Evolutionary conservation across 2,113 vertebrate species (phyloP), one percentile per base, ranked within the genome.

Genomic region (Oryzias curvinotus): DNA sequence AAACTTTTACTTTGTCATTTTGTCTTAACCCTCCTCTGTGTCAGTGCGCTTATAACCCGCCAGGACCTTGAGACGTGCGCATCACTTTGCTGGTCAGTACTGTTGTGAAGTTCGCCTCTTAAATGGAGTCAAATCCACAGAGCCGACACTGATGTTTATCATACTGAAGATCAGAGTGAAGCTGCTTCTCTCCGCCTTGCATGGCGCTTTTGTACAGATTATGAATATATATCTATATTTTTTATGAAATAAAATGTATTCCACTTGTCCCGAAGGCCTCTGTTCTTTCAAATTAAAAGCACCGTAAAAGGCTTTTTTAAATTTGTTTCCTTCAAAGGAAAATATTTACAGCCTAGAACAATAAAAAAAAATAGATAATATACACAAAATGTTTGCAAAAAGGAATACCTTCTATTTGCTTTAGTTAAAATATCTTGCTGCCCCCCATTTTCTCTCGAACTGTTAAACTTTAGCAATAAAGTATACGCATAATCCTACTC

Each of bases 41-140:
- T 70, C 15, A 64, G 51, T 57, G 75, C 64, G 52, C 58, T 68
- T 36, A 1, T 56, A 63, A 16, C 23, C 36, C 26, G 59, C 18
- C 57, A 42, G 73, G 54, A 72, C 17, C 5, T 8, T 12, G 66
- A 48, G 59, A 47, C n/a, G 47, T 53, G 67, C 30, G 53, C 71
- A 64, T 79, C 84, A 63, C 85, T 71, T 53, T 73, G 71, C 64
- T 85, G 89, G 82, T 86, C 87, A 86, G 93, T 90, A 85, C 93
- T 89, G 62, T 92, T 93, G 93, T 98, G 96, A 98, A 88, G 95
- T 94, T 88, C 94, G 92, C 91, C 91, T 95, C 93, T 91, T 93
- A 95, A 98, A 95, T 89, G 96, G 85, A 78, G 76, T 81, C 46
- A 68, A 10, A 69, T 85, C 94, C 95, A 95, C 86, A 93, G 91